Base-by-base conservation (phyloP, 2,888 invertebrate species). In the Apamea monoglypha region DNA sequence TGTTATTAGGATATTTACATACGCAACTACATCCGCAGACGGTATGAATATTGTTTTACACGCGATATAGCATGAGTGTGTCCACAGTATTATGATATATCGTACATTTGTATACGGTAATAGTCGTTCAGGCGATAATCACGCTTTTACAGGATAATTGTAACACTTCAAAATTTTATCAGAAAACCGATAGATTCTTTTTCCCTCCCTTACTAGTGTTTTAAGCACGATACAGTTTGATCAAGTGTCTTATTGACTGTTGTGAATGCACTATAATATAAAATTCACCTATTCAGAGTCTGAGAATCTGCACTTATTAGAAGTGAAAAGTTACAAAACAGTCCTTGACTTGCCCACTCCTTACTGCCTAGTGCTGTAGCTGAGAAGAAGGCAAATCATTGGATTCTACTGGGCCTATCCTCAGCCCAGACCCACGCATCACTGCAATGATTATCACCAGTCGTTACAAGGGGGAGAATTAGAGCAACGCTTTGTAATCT, bases 1-100 rank as follows among this genome's bases (percentile, higher is more conserved):
- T 71, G 84, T 81, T 88, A 87, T 86, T 89, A 87, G 77, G 77
- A 83, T 89, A 89, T 88, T 88, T 82, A 83, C 85, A 87, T 80
- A 85, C 83, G 59, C 71, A 77, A 80, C 59, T 76, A 75, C 69
- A 71, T 85, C 72, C 73, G 76, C 63, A 81, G 70, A 61, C 76
- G 73, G 79, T 74, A 68, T 50, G 74, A 81, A 73, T 76, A 86
- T 81, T 81, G 76, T 88, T 83, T 64, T 71, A 81, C 83, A 87
- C 74, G 84, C 83, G 6, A 87, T 74, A 29, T 88, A 56, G 86
- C 88, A 77, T 83, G 86, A 72, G 70, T 53, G 29, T 64, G 53
- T 67, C 44, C 14, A 75, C 21, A 50, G 44, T 21, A 53, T 56
- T 59, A 50, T 44, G 50, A 68, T 72, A 18, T 61, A 18, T 40